These are phyloP conservation scores for Echinarachnius parma DNA, from an alignment of 53 echinoderm and acorn worm genomes.

Conservation along the genomic window DNA sequence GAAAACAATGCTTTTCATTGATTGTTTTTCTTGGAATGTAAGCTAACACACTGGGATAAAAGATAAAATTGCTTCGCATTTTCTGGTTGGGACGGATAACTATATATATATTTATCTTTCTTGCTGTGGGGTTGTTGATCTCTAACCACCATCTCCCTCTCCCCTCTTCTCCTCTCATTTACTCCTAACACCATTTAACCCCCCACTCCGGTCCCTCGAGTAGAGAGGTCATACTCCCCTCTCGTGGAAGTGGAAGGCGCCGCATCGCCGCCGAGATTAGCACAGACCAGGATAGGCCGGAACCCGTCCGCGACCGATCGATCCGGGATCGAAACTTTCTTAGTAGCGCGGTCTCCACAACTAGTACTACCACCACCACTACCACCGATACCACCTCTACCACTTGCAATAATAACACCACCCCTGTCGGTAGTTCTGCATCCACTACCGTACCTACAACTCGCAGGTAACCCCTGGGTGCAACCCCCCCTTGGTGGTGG, in stretches of 20 bases:
- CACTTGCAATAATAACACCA: conserved; percentile 39
- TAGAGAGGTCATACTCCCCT: conserved; percentile 46
- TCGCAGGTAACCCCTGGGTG: conserved; percentile 20
- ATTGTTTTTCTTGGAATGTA: no score
- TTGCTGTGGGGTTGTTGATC: conserved; percentile 36
- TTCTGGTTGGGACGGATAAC: no score
- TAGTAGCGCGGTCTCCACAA: not conserved
- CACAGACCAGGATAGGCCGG: conserved; percentile 39
- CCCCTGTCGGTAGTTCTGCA: conserved; percentile 40
- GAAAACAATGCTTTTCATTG: no score
- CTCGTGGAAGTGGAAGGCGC: conserved; percentile 36
- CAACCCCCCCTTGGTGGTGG: not conserved
- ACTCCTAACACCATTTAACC: conserved; percentile 19
- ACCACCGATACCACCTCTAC: conserved; percentile 17
- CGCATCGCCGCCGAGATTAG: conserved; percentile 39
- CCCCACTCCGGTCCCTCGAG: not conserved
- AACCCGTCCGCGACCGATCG: conserved; percentile 25
- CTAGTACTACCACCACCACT: conserved; percentile 23
- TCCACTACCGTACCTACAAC: conserved; percentile 36
- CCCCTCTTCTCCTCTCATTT: conserved; percentile 19
- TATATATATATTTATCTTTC: conserved; percentile 1
- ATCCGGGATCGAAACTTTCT: conserved; percentile 22
- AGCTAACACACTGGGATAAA: no score
- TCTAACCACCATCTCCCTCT: conserved; percentile 35
- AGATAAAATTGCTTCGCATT: conserved; percentile 45